Evolutionary conservation across 2,113 vertebrate genomes (phyloP), one percentile per base, ranked within the genome.

Genomic region (Amphiprion ocellaris): DNA sequence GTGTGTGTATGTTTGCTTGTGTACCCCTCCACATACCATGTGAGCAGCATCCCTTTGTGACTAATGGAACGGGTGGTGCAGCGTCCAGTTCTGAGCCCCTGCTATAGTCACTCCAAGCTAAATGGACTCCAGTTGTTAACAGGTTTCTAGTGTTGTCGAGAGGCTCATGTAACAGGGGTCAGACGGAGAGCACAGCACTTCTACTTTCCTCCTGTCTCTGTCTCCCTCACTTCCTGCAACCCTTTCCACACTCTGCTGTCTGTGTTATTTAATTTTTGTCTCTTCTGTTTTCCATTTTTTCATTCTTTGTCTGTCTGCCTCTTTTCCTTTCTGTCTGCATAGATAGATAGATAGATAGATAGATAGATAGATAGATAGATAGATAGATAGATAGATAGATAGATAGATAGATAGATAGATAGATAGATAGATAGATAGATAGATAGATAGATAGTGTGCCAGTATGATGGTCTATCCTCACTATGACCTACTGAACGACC

Each of bases 111-210:
- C 81, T 81, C 62, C 28, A 30, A 69, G 65, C 85, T 87, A 89
- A 92, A 93, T 86, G 80, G 87, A 88, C 79, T 92, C 79, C 69
- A 53, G 77, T 85, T 90, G 92, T 91, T 89, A 82, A 91, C 90
- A 89, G 56, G 63, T 78, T 77, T 71, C 83, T 74, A 54, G 81
- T 82, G 71, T 80, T 83, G 78, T 83, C 28, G 28, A 47, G 72
- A 80, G 79, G 52, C 67, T 89, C 59, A 9, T 81, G 66, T 79
- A 84, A 75, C 89, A 86, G 72, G 74, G 88, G 84, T 93, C 87
- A 92, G 67, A 88, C 62, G 67, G 23, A 62, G 82, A 77, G 58
- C 85, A 81, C 62, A 62, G 24, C 26, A 7, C 66, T 88, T 70
- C 64, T 56, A 73, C 77, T 78, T 46, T 66, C 46, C 26, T 26